A percentile compares a stretch with the other conserved stretches of the same genome.
Evolutionary conservation across 2,797 vertebrate species (phyloP).

Genomic region (Aldrovandia affinis): DNA sequence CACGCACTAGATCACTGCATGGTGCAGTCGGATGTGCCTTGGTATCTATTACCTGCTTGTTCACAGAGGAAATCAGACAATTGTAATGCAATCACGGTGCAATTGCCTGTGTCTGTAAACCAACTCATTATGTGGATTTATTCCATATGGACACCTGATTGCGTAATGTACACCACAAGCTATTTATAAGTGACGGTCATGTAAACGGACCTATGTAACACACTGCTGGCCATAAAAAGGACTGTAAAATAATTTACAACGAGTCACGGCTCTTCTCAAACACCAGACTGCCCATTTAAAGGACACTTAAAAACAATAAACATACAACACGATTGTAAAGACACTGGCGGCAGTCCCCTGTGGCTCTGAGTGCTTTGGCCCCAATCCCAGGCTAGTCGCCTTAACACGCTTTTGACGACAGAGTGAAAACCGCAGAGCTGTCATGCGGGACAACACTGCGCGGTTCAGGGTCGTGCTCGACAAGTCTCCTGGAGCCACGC

Average conservation of each 20-base stretch:
- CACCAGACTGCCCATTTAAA: conserved; percentile 57
- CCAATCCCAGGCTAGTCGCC: background rate
- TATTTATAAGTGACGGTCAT: background rate
- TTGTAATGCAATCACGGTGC: too few relatives aligned
- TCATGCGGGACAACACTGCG: background rate
- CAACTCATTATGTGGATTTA: background rate
- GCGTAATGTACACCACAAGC: background rate
- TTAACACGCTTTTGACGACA: background rate
- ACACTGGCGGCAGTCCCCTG: background rate
- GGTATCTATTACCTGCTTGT: background rate
- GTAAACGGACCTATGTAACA: background rate
- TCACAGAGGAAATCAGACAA: background rate
- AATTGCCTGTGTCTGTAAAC: background rate
- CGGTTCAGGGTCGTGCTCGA: background rate
- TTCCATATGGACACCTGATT: background rate
- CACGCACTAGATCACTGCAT: background rate
- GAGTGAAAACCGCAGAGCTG: background rate
- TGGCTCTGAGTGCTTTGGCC: background rate
- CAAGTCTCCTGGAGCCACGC: background rate
- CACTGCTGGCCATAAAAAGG: background rate
- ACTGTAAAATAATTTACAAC: conserved; percentile 41
- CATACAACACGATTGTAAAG: conserved; percentile 66
- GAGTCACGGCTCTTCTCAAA: conserved; percentile 55
- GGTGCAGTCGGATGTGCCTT: background rate
- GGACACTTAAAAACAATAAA: conserved; percentile 47